A percentile compares a stretch with the other conserved stretches of the same genome.
Evolutionary conservation across 2,888 invertebrate genomes (phyloP).

Genomic region (Netelia melanura): DNA sequence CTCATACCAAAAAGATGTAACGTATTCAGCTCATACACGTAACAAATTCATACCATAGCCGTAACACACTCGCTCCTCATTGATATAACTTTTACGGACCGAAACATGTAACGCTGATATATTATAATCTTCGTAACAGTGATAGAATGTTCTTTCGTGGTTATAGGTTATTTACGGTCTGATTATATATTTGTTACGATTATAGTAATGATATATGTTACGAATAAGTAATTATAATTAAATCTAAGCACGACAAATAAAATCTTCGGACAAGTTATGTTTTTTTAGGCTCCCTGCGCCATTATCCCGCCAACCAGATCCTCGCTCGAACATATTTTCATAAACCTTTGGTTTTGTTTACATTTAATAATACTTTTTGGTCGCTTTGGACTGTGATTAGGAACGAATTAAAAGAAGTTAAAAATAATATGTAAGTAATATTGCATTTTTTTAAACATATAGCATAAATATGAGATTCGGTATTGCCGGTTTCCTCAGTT

Average conservation of each 20-base stretch:
- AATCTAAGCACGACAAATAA: too few species aligned
- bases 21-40: too few species aligned
- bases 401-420: neutral
- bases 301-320: too few species aligned
- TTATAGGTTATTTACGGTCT: neutral
- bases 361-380: constrained; percentile 2
- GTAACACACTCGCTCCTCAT: neutral
- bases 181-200: neutral
- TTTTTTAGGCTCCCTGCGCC: too few species aligned
- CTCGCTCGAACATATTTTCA: too few species aligned
- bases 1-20: too few species aligned
- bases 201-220: neutral
- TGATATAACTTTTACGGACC: neutral
- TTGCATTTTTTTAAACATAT: neutral
- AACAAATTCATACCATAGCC: neutral
- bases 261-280: too few species aligned
- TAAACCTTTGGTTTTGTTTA: neutral
- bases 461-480: neutral
- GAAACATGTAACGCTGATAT: neutral
- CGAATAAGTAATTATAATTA: too few species aligned
- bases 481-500: neutral
- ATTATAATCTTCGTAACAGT: neutral
- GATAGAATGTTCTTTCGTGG: neutral
- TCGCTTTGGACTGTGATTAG: neutral
- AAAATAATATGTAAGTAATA: too few species aligned